These are phyloP conservation scores for Hylaeus volcanicus DNA, from an alignment of 1,140 invertebrate genomes.

Conservation along the genomic window DNA sequence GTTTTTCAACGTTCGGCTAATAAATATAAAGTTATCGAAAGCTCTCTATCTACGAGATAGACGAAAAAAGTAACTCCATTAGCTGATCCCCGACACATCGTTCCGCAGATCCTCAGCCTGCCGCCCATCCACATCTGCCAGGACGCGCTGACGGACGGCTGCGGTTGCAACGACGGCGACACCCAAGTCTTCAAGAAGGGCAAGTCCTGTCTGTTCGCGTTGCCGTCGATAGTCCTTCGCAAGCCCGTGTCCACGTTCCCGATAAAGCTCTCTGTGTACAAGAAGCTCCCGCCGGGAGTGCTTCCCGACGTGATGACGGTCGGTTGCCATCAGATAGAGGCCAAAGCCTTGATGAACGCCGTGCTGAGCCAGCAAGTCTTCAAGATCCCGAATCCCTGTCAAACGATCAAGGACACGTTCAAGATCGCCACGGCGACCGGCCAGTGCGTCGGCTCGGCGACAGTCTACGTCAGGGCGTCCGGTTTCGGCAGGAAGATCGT, in stretches of 20 bases:
- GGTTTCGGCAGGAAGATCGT: slow-evolving; percentile 85
- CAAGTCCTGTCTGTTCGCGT: slow-evolving; percentile 79
- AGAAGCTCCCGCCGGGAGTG: slow-evolving; percentile 73
- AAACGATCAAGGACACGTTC: slow-evolving; percentile 82
- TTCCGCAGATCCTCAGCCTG: slow-evolving; percentile 71
- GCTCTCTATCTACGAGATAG: too few relatives aligned
- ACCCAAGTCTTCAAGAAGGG: slow-evolving; percentile 75
- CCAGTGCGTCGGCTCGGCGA: slow-evolving; percentile 79
- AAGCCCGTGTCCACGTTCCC: slow-evolving; percentile 72
- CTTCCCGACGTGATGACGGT: slow-evolving; percentile 75
- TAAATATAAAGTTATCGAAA: too few relatives aligned
- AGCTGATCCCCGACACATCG: too few relatives aligned
- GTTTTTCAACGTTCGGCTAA: too few relatives aligned
- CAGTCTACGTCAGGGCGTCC: slow-evolving; percentile 83
- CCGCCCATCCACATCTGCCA: slow-evolving; percentile 75
- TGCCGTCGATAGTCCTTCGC: slow-evolving; percentile 62
- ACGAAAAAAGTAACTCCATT: too few relatives aligned
- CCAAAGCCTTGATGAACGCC: slow-evolving; percentile 69
- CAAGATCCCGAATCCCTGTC: slow-evolving; percentile 59
- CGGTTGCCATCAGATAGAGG: slow-evolving; percentile 69
- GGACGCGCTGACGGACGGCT: slow-evolving; percentile 62
- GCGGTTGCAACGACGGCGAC: slow-evolving; percentile 59
- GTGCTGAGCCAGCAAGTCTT: slow-evolving; percentile 62
- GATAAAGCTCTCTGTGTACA: slow-evolving; percentile 74
- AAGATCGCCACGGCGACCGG: slow-evolving; percentile 76